Percentiles rank a stretch among this genome's conserved stretches.
phyloP scores from a whole-genome alignment of 2,797 vertebrate genomes.

The Pogonophryne albipinna region DNA sequence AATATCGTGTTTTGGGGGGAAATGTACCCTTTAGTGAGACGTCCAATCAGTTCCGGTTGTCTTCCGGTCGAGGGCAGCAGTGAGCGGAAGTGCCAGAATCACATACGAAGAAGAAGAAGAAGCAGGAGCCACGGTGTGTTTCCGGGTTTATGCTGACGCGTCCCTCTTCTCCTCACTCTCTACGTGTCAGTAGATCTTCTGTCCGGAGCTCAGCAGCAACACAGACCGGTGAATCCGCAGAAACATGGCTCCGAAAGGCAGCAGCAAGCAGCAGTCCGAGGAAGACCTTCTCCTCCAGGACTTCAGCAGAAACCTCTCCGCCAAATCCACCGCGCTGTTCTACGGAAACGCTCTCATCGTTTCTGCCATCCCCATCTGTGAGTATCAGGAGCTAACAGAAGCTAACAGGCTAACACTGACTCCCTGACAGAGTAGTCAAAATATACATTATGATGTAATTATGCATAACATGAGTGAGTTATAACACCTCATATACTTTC shows the following conservation, averaged over 20 bases:
- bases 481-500: not conserved
- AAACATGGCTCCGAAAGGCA: slow-evolving; percentile 92
- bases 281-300: slow-evolving; percentile 97
- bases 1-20: not conserved
- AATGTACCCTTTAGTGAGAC: no score
- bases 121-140: slow-evolving; percentile 2
- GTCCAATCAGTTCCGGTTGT: not conserved
- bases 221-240: slow-evolving; percentile 23
- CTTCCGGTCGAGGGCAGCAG: slow-evolving; percentile 40
- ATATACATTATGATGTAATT: rapidly evolving
- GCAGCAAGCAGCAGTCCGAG: slow-evolving; percentile 94
- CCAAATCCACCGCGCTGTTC: slow-evolving; percentile 95
- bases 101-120: slow-evolving; percentile 25
- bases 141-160: slow-evolving; percentile 87
- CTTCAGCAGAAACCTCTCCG: slow-evolving; percentile 97
- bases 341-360: slow-evolving; percentile 98
- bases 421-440: not conserved
- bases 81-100: rapidly evolving
- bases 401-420: slow-evolving; percentile 35
- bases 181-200: slow-evolving; percentile 80
- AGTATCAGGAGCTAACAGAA: slow-evolving; percentile 73
- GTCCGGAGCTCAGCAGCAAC: slow-evolving; percentile 6
- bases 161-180: slow-evolving; percentile 52
- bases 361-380: slow-evolving; percentile 97
- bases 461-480: rapidly evolving